Evolutionary conservation across 2,888 invertebrate species (phyloP).

Genomic region (Scaptomyza flava): DNA sequence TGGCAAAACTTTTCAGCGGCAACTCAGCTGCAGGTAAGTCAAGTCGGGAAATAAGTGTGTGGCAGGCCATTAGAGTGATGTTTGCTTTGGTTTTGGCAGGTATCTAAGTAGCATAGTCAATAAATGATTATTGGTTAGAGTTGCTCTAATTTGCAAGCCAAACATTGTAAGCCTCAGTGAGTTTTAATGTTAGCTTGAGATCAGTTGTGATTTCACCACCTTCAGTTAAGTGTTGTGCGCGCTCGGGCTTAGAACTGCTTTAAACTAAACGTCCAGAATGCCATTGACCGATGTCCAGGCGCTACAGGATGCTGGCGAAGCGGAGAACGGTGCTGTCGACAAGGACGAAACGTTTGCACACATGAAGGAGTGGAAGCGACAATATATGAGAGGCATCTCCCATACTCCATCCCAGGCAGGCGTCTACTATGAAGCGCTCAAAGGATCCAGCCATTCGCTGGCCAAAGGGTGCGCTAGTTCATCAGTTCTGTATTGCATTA

Average conservation of each 20-base stretch:
- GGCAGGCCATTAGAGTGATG: slow-evolving; percentile 30
- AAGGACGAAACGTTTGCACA: slow-evolving; percentile 74
- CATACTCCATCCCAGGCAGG: slow-evolving; percentile 80
- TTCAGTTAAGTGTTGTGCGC: slow-evolving; percentile 56
- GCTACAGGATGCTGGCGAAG: slow-evolving; percentile 66
- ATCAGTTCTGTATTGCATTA: not conserved
- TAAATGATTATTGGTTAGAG: slow-evolving; percentile 45
- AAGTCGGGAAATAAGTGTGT: too few species aligned
- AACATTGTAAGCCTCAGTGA: slow-evolving; percentile 39
- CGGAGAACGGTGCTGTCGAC: slow-evolving; percentile 57
- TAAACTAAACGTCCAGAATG: slow-evolving; percentile 43
- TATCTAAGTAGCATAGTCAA: slow-evolving; percentile 55
- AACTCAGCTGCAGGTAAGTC: slow-evolving; percentile 83
- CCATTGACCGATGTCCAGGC: slow-evolving; percentile 76
- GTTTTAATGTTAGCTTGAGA: slow-evolving; percentile 40
- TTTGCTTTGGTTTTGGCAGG: slow-evolving; percentile 35
- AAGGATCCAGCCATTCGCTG: slow-evolving; percentile 79
- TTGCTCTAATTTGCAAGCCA: slow-evolving; percentile 56
- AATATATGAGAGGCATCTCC: slow-evolving; percentile 82
- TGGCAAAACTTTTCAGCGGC: slow-evolving; percentile 80
- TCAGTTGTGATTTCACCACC: slow-evolving; percentile 11
- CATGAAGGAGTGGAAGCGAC: slow-evolving; percentile 78
- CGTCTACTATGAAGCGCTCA: slow-evolving; percentile 82
- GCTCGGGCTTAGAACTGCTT: slow-evolving; percentile 26
- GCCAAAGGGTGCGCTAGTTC: slow-evolving; percentile 73